These are phyloP conservation scores for Pocillopora grandis DNA, from an alignment of 92 coral and sea anemone genomes.

Conservation along the genomic window DNA sequence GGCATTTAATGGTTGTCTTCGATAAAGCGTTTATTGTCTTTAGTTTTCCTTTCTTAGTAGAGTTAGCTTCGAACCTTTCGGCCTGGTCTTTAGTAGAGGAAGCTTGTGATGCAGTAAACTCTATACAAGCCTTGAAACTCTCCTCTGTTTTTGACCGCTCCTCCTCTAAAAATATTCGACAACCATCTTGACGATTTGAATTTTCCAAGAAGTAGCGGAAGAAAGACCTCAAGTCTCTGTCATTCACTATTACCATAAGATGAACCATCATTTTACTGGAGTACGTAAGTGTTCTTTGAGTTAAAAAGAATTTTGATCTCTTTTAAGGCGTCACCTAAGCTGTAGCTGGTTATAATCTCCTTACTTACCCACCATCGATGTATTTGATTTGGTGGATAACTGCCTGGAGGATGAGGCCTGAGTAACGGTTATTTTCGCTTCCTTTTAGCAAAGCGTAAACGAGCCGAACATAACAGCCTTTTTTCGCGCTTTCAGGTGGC, in stretches of 20 bases:
- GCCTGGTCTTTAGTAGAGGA: slow-evolving; percentile 31
- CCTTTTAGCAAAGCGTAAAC: no score
- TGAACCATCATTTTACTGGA: slow-evolving; percentile 55
- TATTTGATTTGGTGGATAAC: slow-evolving; percentile 43
- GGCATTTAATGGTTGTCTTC: slow-evolving; percentile 44
- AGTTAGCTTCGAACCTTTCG: slow-evolving; percentile 8
- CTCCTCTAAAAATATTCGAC: slow-evolving; percentile 44
- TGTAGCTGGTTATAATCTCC: slow-evolving; percentile 25
- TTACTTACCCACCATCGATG: slow-evolving; percentile 55
- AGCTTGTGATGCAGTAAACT: slow-evolving; percentile 27
- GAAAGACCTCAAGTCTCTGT: slow-evolving; percentile 51
- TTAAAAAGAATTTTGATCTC: slow-evolving; percentile 27
- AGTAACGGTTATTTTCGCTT: no score
- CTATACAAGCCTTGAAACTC: slow-evolving; percentile 35
- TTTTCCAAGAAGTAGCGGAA: slow-evolving; percentile 55
- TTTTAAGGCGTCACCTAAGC: slow-evolving; percentile 27
- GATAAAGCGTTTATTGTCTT: slow-evolving; percentile 41
- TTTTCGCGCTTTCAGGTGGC: no score
- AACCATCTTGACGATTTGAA: slow-evolving; percentile 17
- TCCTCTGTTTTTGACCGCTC: slow-evolving; percentile 26
- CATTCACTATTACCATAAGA: slow-evolving; percentile 57
- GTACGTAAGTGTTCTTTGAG: slow-evolving; percentile 14
- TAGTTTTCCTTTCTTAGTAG: slow-evolving; percentile 8
- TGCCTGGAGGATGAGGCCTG: slow-evolving; percentile 39
- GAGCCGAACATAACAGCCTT: no score